A percentile compares a stretch with the other conserved stretches of the same genome.
These are phyloP conservation scores for Planococcus citri DNA, from an alignment of 1,140 invertebrate species.

Conservation along the genomic window DNA sequence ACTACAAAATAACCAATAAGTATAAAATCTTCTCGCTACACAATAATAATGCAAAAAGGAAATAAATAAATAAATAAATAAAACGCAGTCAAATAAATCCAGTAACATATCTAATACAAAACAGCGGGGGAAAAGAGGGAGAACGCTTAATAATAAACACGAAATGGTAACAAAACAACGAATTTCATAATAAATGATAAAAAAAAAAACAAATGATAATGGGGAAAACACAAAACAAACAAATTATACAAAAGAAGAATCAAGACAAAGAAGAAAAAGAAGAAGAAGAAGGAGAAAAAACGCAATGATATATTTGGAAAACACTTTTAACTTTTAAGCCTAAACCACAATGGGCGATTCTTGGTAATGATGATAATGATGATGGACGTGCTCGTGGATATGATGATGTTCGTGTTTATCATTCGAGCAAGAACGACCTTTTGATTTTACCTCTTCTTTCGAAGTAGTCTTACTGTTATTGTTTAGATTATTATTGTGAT, in stretches of 20 bases:
- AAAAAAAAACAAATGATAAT: background rate
- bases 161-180: background rate
- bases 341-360: slow-evolving; percentile 34
- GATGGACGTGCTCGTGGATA: slow-evolving; percentile 69
- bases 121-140: no score
- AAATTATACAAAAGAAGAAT: background rate
- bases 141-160: background rate
- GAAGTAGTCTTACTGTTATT: slow-evolving; percentile 24
- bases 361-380: slow-evolving; percentile 68
- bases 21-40: no score
- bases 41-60: no score
- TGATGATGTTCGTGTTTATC: slow-evolving; percentile 45
- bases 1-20: no score
- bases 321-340: background rate
- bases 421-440: slow-evolving; percentile 29
- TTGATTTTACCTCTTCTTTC: slow-evolving; percentile 21
- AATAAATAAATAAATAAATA: no score
- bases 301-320: background rate
- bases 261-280: background rate
- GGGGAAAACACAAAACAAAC: background rate
- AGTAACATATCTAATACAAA: no score
- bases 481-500: slow-evolving; percentile 13
- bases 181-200: background rate
- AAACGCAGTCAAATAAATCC: no score
- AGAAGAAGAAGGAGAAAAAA: background rate